Evolutionary conservation across 2,113 vertebrate genomes (phyloP).

Genomic region (Donacobius atricapilla): DNA sequence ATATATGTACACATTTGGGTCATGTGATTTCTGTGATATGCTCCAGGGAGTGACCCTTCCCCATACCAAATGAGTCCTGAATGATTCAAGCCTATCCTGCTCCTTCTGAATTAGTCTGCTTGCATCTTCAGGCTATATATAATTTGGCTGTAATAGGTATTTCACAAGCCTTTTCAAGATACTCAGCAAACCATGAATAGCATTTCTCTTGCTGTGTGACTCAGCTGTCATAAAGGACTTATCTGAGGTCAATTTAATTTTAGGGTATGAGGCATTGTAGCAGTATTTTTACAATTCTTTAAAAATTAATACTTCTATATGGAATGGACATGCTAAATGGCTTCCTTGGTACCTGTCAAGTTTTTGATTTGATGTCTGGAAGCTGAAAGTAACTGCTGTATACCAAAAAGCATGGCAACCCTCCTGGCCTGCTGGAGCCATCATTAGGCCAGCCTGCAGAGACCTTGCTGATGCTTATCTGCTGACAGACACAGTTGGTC

Average conservation of each 20-base stretch:
- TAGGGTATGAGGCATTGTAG: neutral
- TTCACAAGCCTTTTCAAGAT: neutral
- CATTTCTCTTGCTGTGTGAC: neutral
- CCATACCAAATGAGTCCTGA: neutral
- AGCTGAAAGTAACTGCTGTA: neutral
- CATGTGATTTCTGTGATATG: neutral
- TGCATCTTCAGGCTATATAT: neutral
- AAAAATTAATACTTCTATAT: neutral
- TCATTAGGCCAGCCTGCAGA: neutral
- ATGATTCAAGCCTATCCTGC: neutral
- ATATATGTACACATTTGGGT: neutral
- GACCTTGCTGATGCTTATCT: neutral
- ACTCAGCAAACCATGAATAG: neutral
- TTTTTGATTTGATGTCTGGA: neutral
- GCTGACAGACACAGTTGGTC: neutral
- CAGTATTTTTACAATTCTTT: neutral
- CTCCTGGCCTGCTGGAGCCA: neutral
- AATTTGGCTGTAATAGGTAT: neutral
- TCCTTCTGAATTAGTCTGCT: neutral
- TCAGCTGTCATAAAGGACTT: neutral
- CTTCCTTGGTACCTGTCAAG: neutral
- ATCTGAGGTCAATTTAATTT: neutral
- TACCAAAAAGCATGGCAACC: neutral
- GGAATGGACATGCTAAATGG: neutral
- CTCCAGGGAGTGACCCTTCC: neutral